These are phyloP conservation scores for Gymnodraco acuticeps DNA, from an alignment of 2,797 vertebrate genomes.

Conservation along the genomic window DNA sequence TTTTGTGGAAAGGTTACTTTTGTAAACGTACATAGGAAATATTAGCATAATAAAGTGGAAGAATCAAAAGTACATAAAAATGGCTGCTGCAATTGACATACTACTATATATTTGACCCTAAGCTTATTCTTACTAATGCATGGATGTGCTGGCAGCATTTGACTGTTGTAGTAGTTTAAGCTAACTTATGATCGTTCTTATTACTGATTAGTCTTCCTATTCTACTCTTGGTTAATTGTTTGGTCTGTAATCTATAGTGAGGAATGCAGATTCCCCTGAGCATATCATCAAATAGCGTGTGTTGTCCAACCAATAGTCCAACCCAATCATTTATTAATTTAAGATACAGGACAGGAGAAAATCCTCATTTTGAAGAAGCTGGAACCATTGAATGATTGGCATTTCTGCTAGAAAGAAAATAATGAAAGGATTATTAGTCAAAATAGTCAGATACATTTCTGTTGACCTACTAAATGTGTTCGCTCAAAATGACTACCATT, in stretches of 20 bases:
- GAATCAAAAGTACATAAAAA: not conserved
- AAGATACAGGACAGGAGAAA: not conserved
- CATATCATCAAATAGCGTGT: not conserved
- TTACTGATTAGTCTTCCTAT: not conserved
- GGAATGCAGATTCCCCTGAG: not conserved
- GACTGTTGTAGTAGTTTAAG: not conserved
- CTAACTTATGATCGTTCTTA: not conserved
- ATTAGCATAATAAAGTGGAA: not conserved
- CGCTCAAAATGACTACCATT: not conserved
- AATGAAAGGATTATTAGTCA: constrained; percentile 4
- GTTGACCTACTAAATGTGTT: not conserved
- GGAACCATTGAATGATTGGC: not conserved
- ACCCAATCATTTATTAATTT: not conserved
- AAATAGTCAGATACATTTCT: not conserved
- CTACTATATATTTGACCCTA: not conserved
- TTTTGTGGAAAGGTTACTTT: not conserved
- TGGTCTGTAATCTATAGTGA: not conserved
- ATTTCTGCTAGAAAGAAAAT: not conserved
- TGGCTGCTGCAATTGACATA: no score
- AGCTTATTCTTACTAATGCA: not conserved
- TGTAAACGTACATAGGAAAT: not conserved
- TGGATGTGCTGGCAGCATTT: not conserved
- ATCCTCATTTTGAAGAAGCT: not conserved
- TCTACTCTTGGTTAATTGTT: not conserved
- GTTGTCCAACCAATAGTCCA: not conserved